Conservation (phyloP, 2,888 invertebrate genomes). For the Tachina fera region DNA sequence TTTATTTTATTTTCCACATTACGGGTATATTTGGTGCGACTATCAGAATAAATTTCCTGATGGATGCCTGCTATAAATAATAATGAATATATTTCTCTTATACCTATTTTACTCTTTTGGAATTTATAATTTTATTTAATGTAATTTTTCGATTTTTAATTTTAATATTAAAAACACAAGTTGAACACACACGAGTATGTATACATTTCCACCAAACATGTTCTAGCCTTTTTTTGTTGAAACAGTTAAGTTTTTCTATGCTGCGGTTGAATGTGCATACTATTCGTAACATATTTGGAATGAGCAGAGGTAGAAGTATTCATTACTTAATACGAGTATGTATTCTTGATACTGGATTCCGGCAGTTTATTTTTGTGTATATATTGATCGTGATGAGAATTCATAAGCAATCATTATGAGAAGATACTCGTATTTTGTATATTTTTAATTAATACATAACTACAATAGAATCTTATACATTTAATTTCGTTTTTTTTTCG, state of each 20-base stretch:
- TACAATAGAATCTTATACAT: conserved; percentile 22
- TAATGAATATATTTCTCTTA: not conserved
- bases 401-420: conserved; percentile 39
- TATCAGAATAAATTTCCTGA: not conserved
- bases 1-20: no score
- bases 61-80: conserved; percentile 14
- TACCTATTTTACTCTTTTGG: conserved; percentile 28
- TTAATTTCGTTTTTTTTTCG: conserved; percentile 7
- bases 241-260: conserved; percentile 51
- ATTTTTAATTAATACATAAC: conserved; percentile 31
- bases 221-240: conserved; percentile 43
- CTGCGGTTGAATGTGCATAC: not conserved
- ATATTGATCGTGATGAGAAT: conserved; percentile 54
- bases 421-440: not conserved
- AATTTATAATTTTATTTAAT: conserved; percentile 43
- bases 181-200: not conserved
- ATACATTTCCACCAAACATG: not conserved
- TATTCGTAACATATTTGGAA: not conserved
- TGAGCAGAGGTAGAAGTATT: not conserved
- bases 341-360: conserved; percentile 41
- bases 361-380: conserved; percentile 55
- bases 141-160: conserved; percentile 1
- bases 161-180: conserved; percentile 19
- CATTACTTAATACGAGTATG: conserved; percentile 9
- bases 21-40: not conserved